A percentile compares a stretch with the other conserved stretches of the same genome.
These are phyloP conservation scores for Staurois parvus DNA, from an alignment of 2,797 vertebrate species.

Conservation along the genomic window DNA sequence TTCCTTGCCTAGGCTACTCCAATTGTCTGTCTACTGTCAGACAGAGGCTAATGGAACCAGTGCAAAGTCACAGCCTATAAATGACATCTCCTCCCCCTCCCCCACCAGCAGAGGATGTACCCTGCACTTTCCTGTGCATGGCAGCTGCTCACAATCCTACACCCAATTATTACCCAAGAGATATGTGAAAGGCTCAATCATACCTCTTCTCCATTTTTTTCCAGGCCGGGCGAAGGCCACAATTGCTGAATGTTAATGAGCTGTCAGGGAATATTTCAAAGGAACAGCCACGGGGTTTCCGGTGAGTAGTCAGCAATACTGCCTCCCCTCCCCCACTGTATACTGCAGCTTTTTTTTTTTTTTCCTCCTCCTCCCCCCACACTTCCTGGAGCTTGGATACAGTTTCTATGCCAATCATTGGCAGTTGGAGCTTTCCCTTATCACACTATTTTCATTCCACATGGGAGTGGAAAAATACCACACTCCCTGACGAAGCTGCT, in stretches of 20 bases:
- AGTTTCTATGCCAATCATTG: conserved; percentile 35
- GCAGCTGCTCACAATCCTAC: conserved; percentile 28
- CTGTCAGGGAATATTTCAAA: conserved; percentile 63
- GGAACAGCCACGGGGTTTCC: conserved; percentile 57
- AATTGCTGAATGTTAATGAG: conserved; percentile 61
- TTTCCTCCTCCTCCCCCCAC: conserved; percentile 48
- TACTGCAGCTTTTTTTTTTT: conserved; percentile 44
- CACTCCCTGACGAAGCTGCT: not conserved
- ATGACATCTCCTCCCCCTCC: not conserved
- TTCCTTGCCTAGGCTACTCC: not conserved
- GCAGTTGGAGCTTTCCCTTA: conserved; percentile 36
- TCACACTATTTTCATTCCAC: conserved; percentile 2
- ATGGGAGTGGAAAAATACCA: not conserved
- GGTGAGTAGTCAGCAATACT: conserved; percentile 49
- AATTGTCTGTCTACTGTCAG: not conserved
- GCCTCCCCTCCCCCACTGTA: conserved; percentile 55
- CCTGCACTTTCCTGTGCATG: conserved; percentile 27
- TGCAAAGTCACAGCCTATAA: not conserved
- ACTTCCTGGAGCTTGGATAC: conserved; percentile 52
- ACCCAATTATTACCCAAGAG: conserved; percentile 47
- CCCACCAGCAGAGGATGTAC: conserved; percentile 13
- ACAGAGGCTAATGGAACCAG: not conserved
- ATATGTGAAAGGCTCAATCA: conserved; percentile 55
- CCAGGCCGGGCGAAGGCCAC: conserved; percentile 57
- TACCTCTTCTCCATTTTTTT: conserved; percentile 37